phyloP scores from a whole-genome alignment of 2,888 invertebrate genomes.

The Congeria kusceri region DNA sequence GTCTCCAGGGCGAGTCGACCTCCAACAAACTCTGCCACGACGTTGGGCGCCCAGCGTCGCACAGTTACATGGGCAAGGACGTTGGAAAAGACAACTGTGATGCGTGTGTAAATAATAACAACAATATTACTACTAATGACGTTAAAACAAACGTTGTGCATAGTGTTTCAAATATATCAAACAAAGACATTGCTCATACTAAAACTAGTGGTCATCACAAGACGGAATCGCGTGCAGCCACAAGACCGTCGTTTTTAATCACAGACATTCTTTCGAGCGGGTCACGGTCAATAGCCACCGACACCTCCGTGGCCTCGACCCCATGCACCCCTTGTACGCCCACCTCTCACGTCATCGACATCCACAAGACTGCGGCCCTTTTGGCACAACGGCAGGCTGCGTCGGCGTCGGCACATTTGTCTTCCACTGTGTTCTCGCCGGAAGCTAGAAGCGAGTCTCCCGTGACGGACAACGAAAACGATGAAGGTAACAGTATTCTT shows the following conservation, averaged over 20 bases:
- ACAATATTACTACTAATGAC: neutral
- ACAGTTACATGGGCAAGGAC: neutral
- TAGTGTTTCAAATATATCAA: neutral
- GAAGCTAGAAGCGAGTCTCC: slow-evolving; percentile 45
- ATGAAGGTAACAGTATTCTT: slow-evolving; percentile 60
- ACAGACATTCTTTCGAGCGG: slow-evolving; percentile 70
- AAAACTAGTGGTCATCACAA: neutral
- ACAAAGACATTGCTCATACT: slow-evolving; percentile 18
- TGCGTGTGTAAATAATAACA: slow-evolving; percentile 4
- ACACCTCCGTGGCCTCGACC: slow-evolving; percentile 18
- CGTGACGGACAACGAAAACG: slow-evolving; percentile 51
- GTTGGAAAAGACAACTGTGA: neutral
- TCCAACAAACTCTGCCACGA: no score
- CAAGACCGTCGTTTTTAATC: slow-evolving; percentile 72
- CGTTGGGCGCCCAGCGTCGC: no score
- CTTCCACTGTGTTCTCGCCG: slow-evolving; percentile 48
- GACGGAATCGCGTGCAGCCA: slow-evolving; percentile 23
- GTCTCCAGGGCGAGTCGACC: neutral
- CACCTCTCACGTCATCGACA: slow-evolving; percentile 30
- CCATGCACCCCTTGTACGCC: slow-evolving; percentile 46
- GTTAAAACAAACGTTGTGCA: slow-evolving; percentile 2
- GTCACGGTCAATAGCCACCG: slow-evolving; percentile 23
- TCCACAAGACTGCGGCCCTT: slow-evolving; percentile 40
- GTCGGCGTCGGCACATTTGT: slow-evolving; percentile 9
- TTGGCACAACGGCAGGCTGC: slow-evolving; percentile 29